Conservation (phyloP, 2,888 invertebrate genomes). For the Chymomyza procnemis region DNA sequence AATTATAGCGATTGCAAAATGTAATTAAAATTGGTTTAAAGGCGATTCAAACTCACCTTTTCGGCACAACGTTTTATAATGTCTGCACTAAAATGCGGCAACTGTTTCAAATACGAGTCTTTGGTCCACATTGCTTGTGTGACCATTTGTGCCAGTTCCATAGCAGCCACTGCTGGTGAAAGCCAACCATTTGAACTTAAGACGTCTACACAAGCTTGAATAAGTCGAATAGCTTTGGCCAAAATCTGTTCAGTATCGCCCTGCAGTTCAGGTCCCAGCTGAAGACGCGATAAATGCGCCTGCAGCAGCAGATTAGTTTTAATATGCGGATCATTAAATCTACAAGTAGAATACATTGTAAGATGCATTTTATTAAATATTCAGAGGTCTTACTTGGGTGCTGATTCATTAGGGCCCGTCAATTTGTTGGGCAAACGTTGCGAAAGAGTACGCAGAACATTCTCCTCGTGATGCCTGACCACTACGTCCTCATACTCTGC, state of each 20-base stretch:
- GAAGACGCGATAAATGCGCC: conserved; percentile 95
- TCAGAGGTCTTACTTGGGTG: conserved; percentile 83
- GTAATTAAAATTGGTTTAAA: no score
- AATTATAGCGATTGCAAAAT: no score
- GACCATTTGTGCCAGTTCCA: conserved; percentile 99
- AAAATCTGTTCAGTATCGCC: conserved; percentile 96
- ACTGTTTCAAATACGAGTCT: conserved; percentile 96
- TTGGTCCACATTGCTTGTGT: conserved; percentile 99
- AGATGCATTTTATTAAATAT: neutral
- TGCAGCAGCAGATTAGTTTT: conserved; percentile 97
- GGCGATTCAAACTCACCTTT: conserved; percentile 81
- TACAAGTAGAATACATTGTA: conserved; percentile 63
- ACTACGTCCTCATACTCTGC: conserved; percentile 97
- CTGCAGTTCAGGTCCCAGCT: conserved; percentile 96
- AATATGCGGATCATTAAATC: conserved; percentile 97
- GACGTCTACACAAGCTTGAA: conserved; percentile 98
- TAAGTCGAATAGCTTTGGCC: conserved; percentile 88
- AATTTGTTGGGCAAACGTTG: conserved; percentile 83
- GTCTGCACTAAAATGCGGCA: conserved; percentile 95
- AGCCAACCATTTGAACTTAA: conserved; percentile 98
- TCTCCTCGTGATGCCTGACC: conserved; percentile 96
- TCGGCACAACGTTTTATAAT: conserved; percentile 94
- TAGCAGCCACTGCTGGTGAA: conserved; percentile 97
- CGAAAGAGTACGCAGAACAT: conserved; percentile 83
- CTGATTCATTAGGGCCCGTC: conserved; percentile 81